phyloP scores from a whole-genome alignment of 1,140 invertebrate species.

The Ylistrum balloti region DNA sequence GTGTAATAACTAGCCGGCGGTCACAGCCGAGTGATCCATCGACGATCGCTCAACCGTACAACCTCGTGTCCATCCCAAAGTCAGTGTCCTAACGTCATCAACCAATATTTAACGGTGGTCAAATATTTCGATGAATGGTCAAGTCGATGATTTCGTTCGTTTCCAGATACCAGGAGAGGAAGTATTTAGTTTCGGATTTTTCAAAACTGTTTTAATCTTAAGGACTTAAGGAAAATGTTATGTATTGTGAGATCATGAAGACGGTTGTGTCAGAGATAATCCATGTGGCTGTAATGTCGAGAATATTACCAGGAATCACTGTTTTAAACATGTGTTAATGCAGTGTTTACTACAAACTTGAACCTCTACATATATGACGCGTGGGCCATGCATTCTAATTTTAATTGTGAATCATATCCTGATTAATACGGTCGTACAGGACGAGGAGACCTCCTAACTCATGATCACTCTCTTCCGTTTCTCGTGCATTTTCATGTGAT shows the following conservation, averaged over 20 bases:
- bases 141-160: not conserved
- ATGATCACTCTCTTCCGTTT: not conserved
- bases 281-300: not conserved
- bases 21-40: not conserved
- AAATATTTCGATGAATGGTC: not conserved
- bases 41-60: not conserved
- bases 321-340: not conserved
- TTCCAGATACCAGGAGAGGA: not conserved
- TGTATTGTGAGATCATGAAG: not conserved
- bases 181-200: not conserved
- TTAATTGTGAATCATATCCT: constrained; percentile 29
- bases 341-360: not conserved
- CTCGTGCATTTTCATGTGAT: not conserved
- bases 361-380: not conserved
- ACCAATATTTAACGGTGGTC: not conserved
- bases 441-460: not conserved
- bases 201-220: not conserved
- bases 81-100: not conserved
- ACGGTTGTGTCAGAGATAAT: not conserved
- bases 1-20: constrained; percentile 37
- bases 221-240: not conserved
- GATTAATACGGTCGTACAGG: not conserved
- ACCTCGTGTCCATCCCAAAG: constrained; percentile 15
- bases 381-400: not conserved
- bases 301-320: not conserved